Conservation (phyloP, 2,113 vertebrate genomes). For the Micronisus gabar region DNA sequence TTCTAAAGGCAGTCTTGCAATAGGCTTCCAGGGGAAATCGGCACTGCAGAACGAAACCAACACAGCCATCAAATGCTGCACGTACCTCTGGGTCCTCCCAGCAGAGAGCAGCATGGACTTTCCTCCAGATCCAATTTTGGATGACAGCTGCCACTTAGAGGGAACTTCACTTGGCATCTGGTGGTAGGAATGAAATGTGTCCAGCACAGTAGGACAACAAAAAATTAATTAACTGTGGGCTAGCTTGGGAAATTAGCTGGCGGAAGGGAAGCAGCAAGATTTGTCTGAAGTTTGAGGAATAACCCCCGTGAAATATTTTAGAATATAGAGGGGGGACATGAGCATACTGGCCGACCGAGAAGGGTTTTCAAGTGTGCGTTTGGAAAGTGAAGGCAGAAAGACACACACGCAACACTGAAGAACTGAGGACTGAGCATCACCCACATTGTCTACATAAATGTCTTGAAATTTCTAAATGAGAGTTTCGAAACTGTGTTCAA, state of each 20-base stretch:
- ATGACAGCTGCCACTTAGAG: background rate
- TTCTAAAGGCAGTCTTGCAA: background rate
- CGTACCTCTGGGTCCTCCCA: background rate
- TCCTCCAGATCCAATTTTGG: background rate
- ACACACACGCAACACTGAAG: background rate
- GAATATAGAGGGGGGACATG: background rate
- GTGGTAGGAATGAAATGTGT: background rate
- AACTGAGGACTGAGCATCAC: background rate
- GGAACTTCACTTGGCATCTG: background rate
- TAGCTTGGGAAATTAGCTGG: background rate
- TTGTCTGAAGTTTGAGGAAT: background rate
- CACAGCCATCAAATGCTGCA: background rate
- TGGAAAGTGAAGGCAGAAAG: background rate
- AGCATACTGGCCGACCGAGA: background rate
- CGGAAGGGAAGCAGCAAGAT: background rate
- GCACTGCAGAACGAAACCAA: background rate
- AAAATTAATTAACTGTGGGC: constrained; percentile 14
- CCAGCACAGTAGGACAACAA: constrained; percentile 23
- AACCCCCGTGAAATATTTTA: background rate
- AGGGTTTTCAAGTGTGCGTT: background rate
- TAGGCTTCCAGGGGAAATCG: background rate
- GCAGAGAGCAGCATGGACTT: background rate
- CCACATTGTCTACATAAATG: background rate
- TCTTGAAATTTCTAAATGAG: constrained; percentile 19
- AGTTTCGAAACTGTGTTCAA: constrained; percentile 4